Base-by-base conservation (phyloP, 2,113 vertebrate species). In the Hemicordylus capensis region DNA sequence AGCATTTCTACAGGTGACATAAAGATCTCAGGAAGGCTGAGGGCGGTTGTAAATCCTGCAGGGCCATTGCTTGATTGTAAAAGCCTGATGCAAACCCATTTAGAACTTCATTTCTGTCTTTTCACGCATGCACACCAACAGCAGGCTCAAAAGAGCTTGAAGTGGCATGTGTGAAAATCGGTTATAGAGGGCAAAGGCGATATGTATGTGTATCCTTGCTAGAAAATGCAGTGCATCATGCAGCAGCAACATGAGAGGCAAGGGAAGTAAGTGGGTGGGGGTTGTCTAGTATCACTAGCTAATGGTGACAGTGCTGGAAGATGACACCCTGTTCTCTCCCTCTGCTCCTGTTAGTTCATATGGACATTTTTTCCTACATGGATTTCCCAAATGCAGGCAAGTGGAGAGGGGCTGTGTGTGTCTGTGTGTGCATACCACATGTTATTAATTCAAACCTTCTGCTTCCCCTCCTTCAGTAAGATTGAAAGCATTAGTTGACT, bases 401-500 rank as follows among this genome's bases (percentile, higher is more conserved):
- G 59, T 28, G 56, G 54, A 10, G n/a, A n/a, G n/a, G n/a, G 15
- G 19, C 26, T 72, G 67, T 59, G 19, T 39, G 31, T 42, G 37
- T 37, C 12, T 9, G 46, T n/a, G 37, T 58, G 48, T 39, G 42
- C 12, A 12, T 22, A 28, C 31, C 24, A 34, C 39, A 46, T 70
- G 39, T 61, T 78, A 28, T 78, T 78, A 78, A 78, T 85, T 85
- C 66, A 70, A 37, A 48, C 56, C 76, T 74, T 46, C 26, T 72
- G 46, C 76, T 79, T 54, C 67, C 72, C 58, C 24, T 66, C 46
- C 83, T 58, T 66, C 37, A 59, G 39, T 46, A 64, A 59, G 51
- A 70, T 6, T 79, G 31, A 72, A 79, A 70, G 66, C 66, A 85
- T 70, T 70, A 28, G 22, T 58, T 78, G 42, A 78, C 42, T 69